phyloP scores from a whole-genome alignment of 2,888 invertebrate genomes.

The Dicyrtomina minuta region DNA sequence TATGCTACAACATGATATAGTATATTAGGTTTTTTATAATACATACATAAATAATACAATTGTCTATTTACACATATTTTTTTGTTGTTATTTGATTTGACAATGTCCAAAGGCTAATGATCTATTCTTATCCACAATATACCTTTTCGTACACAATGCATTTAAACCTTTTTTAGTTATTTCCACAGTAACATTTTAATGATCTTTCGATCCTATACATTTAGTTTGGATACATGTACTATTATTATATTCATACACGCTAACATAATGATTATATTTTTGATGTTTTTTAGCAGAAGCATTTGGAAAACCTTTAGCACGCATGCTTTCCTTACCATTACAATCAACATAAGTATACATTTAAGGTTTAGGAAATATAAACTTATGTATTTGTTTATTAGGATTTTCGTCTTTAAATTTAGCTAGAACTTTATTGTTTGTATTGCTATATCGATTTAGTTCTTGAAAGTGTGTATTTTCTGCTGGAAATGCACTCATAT shows the following conservation, averaged over 20 bases:
- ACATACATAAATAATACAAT: too few relatives aligned
- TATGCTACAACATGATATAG: too few relatives aligned
- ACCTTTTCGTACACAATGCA: neutral
- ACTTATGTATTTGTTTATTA: slow-evolving; percentile 51
- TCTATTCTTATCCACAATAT: neutral
- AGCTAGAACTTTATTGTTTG: too few relatives aligned
- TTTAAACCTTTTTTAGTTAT: neutral
- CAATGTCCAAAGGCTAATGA: slow-evolving; percentile 10
- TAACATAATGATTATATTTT: neutral
- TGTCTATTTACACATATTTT: too few relatives aligned
- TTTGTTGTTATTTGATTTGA: too few relatives aligned
- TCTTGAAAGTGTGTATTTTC: too few relatives aligned
- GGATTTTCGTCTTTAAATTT: slow-evolving; percentile 47
- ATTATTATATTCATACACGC: neutral
- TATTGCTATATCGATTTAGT: too few relatives aligned
- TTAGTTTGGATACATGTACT: neutral
- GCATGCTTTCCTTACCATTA: neutral
- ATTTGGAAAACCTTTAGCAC: slow-evolving; percentile 3
- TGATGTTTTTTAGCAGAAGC: neutral
- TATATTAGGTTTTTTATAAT: too few relatives aligned
- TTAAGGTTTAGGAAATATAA: slow-evolving; percentile 41
- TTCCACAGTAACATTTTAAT: neutral
- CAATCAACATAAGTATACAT: slow-evolving; percentile 1
- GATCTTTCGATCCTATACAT: neutral
- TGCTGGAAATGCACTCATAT: too few relatives aligned